Percentiles rank a stretch among this genome's conserved stretches.
Conservation (phyloP, 1,140 invertebrate genomes). For the Drosophila orena region DNA sequence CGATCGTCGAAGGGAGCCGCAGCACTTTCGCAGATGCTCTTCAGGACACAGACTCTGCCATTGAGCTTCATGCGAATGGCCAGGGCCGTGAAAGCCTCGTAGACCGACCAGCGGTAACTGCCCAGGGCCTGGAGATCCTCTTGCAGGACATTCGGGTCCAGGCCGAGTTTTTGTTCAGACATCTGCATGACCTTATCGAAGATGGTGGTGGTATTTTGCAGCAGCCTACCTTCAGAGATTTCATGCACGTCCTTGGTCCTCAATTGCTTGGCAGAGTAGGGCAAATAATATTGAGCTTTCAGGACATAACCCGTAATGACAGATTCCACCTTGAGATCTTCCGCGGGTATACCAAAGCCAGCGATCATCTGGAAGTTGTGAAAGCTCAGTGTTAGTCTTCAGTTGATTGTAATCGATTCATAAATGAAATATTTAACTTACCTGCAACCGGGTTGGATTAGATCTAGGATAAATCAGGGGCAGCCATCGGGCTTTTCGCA, state of each 20-base stretch:
- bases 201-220: constrained; percentile 54
- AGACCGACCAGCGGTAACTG: constrained; percentile 69
- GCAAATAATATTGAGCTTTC: constrained; percentile 75
- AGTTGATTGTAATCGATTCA: no score
- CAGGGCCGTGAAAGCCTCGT: constrained; percentile 57
- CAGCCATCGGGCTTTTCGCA: constrained; percentile 64
- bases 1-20: constrained; percentile 88
- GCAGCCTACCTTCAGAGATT: constrained; percentile 19
- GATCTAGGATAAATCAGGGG: constrained; percentile 57
- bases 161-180: constrained; percentile 39
- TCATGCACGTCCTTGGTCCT: constrained; percentile 50
- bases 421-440: constrained; percentile 4
- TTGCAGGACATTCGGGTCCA: constrained; percentile 10
- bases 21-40: constrained; percentile 90
- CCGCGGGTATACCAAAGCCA: constrained; percentile 80
- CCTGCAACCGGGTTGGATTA: constrained; percentile 54
- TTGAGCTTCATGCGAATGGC: constrained; percentile 87
- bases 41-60: constrained; percentile 89
- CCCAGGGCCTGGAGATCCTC: constrained; percentile 14
- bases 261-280: constrained; percentile 50
- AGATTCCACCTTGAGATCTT: constrained; percentile 61
- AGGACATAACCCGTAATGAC: constrained; percentile 77
- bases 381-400: no score
- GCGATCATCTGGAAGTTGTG: constrained; percentile 55
- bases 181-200: constrained; percentile 49